Evolutionary conservation across 2,113 vertebrate species (phyloP), one percentile per base, ranked within the genome.

Genomic region (Eulemur macaco): DNA sequence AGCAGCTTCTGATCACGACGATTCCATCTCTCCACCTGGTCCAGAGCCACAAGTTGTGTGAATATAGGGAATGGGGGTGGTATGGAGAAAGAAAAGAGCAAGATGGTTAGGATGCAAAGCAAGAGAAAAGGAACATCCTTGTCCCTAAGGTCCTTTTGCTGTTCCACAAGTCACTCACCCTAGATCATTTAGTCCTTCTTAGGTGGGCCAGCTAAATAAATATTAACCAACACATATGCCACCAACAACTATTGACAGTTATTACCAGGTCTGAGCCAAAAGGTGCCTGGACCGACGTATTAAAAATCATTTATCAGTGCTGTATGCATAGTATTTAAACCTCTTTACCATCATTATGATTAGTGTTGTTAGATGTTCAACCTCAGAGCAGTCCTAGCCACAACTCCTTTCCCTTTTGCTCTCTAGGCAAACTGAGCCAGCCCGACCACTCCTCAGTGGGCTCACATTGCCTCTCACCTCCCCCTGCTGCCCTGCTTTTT

Each of bases 1-100:
- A 99, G 98, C 63, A 99, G 98, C 98, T 99, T 99, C 97, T 99
- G 99, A 84, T 99, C 99, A 78, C 98, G 99, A 97, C 99, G 99
- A 98, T 99, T 99, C 99, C 99, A 99, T 97, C 96, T 98, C 96
- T 99, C 98, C 3, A 97, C 96, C 99, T 99, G 95, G 8, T 27
- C 20, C 34, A 54, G 42, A 73, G 56, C 37, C 74, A 86, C 45
- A 91, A 0, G 58, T 69, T 15, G 42, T 15, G 9, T 39, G 84
- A 94, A 52, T n/a, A 64, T 2, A 15, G 20, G 52, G 31, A 13
- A 27, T 25, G 10, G 14, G 60, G 25, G 11, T 50, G n/a, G 50
- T 34, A n/a, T n/a, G 5, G 11, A 66, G 50, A 88, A 47, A 95
- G 45, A 37, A 68, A 45, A 68, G 64, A 45, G 52, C 34, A 60